phyloP scores from a whole-genome alignment of 2,797 vertebrate species.

The Crax fasciolata region DNA sequence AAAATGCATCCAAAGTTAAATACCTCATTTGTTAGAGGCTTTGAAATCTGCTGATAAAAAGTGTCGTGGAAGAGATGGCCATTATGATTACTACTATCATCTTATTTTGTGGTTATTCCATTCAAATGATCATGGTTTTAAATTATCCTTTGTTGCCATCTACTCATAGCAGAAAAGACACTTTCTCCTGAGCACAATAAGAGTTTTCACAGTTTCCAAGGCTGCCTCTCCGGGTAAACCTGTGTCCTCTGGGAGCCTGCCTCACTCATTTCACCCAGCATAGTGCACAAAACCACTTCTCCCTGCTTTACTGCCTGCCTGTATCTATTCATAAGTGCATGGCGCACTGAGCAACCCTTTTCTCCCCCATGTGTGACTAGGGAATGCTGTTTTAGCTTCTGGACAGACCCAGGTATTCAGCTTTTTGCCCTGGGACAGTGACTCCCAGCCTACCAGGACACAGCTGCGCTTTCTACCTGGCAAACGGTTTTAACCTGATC shows the following conservation, averaged over 20 bases:
- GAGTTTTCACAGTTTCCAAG: background rate
- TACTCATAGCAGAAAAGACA: background rate
- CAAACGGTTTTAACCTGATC: background rate
- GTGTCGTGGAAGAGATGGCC: background rate
- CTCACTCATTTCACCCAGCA: background rate
- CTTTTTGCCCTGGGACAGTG: background rate
- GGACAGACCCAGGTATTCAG: background rate
- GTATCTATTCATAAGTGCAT: background rate
- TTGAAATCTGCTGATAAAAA: background rate
- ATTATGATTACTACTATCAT: background rate
- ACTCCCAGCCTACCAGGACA: background rate
- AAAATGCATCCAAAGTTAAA: slow-evolving; percentile 17
- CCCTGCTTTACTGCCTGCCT: background rate
- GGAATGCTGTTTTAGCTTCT: background rate
- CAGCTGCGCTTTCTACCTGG: background rate
- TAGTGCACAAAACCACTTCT: background rate
- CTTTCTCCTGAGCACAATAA: background rate
- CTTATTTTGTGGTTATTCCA: background rate
- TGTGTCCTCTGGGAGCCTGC: background rate
- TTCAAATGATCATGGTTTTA: background rate
- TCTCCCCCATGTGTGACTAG: background rate
- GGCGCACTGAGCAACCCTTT: background rate
- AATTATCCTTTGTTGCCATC: background rate
- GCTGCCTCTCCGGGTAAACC: background rate
- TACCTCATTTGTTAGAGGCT: background rate